Percentiles rank a stretch among this genome's conserved stretches.
Conservation (phyloP, 2,113 vertebrate species). For the Phyllostomus discolor region DNA sequence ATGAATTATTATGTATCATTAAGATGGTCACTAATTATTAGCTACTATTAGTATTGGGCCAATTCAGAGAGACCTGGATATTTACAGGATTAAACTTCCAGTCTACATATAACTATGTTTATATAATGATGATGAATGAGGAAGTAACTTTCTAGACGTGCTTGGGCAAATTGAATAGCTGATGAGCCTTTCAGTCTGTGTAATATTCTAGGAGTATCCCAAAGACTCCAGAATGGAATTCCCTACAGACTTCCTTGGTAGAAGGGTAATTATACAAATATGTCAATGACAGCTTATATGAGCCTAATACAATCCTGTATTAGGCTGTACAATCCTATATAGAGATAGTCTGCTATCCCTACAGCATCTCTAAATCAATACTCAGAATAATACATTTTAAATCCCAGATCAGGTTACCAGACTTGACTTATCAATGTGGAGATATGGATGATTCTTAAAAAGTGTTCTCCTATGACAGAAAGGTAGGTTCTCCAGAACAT, state of each 20-base stretch:
- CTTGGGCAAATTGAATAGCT: background rate
- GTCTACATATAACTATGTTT: background rate
- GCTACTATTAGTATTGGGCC: background rate
- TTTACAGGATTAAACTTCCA: slow-evolving; percentile 9
- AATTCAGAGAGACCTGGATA: slow-evolving; percentile 20
- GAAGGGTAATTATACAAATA: background rate
- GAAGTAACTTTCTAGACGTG: background rate
- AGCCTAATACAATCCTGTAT: background rate
- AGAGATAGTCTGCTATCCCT: too few relatives aligned
- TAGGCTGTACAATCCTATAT: background rate
- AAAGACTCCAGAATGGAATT: background rate
- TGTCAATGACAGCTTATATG: background rate
- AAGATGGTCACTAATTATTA: background rate
- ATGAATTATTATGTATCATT: background rate
- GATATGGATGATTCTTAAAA: background rate
- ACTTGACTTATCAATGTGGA: background rate
- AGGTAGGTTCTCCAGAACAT: background rate
- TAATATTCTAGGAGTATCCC: background rate
- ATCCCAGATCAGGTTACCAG: background rate
- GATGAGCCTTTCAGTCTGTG: background rate
- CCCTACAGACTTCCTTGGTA: background rate
- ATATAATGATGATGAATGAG: background rate
- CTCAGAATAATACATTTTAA: background rate
- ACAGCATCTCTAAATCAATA: background rate
- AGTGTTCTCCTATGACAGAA: background rate